These are phyloP conservation scores for Neolamprologus hecqui DNA, from an alignment of 2,113 vertebrate genomes.

Conservation along the genomic window DNA sequence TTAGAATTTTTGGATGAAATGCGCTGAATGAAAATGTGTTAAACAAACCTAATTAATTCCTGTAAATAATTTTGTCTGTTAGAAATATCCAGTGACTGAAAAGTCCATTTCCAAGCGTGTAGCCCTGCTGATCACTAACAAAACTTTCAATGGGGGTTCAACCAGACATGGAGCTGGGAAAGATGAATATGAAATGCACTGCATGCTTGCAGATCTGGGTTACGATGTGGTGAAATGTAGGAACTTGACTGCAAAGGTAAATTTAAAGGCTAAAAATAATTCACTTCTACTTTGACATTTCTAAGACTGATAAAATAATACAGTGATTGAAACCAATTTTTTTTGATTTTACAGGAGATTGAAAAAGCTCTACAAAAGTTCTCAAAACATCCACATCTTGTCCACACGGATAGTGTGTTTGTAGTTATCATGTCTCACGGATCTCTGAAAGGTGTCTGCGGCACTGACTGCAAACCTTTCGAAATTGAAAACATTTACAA, in stretches of 20 bases:
- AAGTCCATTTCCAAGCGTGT: not conserved
- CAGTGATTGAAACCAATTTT: too few relatives aligned
- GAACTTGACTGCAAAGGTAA: not conserved
- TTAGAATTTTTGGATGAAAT: too few relatives aligned
- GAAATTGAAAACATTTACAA: not conserved
- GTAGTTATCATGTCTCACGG: not conserved
- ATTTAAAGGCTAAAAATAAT: not conserved
- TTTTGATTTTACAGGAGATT: not conserved
- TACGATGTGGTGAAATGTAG: not conserved
- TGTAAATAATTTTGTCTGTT: not conserved
- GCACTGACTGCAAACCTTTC: not conserved
- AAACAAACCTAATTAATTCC: not conserved
- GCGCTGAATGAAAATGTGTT: too few relatives aligned
- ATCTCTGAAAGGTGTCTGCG: not conserved
- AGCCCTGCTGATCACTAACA: not conserved
- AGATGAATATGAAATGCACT: not conserved
- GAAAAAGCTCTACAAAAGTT: not conserved
- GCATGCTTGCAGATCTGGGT: not conserved
- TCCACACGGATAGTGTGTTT: not conserved
- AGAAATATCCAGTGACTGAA: not conserved
- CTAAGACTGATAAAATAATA: too few relatives aligned
- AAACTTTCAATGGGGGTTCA: rapidly evolving
- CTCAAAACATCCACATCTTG: not conserved
- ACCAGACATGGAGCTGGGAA: not conserved
- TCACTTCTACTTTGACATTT: not conserved